Percentiles rank a stretch among this genome's conserved stretches.
These are phyloP conservation scores for Rhopalosiphum nymphaeae DNA, from an alignment of 2,888 invertebrate species.

Conservation along the genomic window DNA sequence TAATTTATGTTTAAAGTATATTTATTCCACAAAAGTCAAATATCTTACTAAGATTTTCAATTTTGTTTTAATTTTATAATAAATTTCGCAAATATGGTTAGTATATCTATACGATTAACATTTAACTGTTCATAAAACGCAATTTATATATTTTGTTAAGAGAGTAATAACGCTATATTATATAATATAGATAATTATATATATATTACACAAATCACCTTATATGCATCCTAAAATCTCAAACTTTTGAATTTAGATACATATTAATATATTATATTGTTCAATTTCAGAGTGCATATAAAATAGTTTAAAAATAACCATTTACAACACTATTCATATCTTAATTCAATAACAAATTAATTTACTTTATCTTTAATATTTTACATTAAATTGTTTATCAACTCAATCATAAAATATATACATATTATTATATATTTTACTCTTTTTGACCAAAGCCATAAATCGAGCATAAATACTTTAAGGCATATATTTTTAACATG, in stretches of 20 bases:
- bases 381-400: not conserved
- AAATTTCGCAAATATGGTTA: not conserved
- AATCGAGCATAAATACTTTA: not conserved
- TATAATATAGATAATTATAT: not conserved
- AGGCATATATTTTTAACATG: not conserved
- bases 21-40: not conserved
- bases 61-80: not conserved
- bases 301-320: not conserved
- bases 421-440: not conserved
- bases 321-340: not conserved
- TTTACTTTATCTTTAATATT: slow-evolving; percentile 3
- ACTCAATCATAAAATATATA: not conserved
- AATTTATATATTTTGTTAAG: not conserved
- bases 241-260: not conserved
- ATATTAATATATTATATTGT: not conserved
- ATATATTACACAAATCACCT: not conserved
- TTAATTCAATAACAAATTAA: not conserved
- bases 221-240: not conserved
- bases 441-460: not conserved
- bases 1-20: not conserved
- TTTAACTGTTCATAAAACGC: not conserved
- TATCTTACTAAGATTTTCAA: not conserved
- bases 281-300: not conserved
- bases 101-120: too few relatives aligned
- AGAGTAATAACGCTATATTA: not conserved